These are phyloP conservation scores for Sylvia atricapilla DNA, from an alignment of 2,113 vertebrate genomes.

Conservation along the genomic window DNA sequence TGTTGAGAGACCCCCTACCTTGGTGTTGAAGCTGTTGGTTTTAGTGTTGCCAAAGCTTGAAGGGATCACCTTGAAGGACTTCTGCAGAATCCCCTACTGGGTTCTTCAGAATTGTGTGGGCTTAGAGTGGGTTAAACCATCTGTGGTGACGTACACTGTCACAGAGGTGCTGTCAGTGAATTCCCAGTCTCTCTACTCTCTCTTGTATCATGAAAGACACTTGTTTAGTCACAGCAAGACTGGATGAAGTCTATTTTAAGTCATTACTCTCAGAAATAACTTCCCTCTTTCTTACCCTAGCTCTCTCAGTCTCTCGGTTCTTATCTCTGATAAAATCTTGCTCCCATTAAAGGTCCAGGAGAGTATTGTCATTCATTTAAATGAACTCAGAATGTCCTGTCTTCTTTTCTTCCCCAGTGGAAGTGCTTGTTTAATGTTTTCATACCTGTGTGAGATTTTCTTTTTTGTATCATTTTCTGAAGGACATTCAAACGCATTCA, in stretches of 20 bases:
- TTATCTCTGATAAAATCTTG: background rate
- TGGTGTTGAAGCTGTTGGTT: background rate
- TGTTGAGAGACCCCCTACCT: background rate
- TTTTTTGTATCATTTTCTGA: background rate
- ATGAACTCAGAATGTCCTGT: background rate
- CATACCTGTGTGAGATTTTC: background rate
- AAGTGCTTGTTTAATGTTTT: constrained; percentile 17
- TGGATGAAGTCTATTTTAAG: background rate
- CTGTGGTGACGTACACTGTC: accelerated
- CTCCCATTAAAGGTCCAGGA: background rate
- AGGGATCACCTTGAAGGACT: background rate
- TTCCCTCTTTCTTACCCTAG: background rate
- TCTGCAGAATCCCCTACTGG: background rate
- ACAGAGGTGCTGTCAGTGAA: background rate
- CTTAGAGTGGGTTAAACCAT: background rate
- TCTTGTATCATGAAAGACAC: background rate
- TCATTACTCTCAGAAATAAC: background rate
- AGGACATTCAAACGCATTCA: background rate
- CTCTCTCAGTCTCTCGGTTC: background rate
- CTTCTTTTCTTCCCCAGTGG: background rate
- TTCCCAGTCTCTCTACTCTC: background rate
- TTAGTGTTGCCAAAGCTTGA: background rate
- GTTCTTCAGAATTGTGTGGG: background rate
- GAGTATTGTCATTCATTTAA: background rate
- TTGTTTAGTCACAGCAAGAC: background rate